Conservation (phyloP, 2,888 invertebrate species). For the Nomada hirtipes region DNA sequence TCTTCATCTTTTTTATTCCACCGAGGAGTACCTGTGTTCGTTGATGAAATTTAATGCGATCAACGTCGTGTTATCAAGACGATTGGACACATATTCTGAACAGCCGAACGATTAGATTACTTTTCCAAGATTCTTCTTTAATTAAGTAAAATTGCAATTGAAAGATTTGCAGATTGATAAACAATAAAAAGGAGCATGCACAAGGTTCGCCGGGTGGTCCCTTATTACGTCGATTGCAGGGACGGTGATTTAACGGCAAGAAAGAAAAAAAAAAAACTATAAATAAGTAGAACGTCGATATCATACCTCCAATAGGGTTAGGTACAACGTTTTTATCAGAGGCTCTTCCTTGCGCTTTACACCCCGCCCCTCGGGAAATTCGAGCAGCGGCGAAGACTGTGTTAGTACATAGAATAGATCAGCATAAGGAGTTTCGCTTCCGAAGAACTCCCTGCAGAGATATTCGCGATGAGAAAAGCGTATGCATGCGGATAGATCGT, state of each 20-base stretch:
- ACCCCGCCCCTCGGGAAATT: constrained; percentile 86
- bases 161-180: background rate
- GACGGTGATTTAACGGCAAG: constrained; percentile 35
- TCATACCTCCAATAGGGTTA: constrained; percentile 87
- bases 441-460: constrained; percentile 89
- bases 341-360: constrained; percentile 88
- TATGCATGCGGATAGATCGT: constrained; percentile 24
- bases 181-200: background rate
- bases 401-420: constrained; percentile 89
- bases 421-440: constrained; percentile 92
- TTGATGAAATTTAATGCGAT: too few species aligned
- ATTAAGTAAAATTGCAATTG: too few species aligned
- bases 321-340: constrained; percentile 86
- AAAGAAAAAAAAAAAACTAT: constrained; percentile 37
- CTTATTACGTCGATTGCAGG: constrained; percentile 5
- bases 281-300: constrained; percentile 59
- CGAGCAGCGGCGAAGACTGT: constrained; percentile 88
- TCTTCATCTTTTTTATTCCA: constrained; percentile 93
- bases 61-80: too few species aligned
- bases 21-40: constrained; percentile 87
- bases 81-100: too few species aligned
- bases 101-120: too few species aligned
- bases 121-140: too few species aligned
- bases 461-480: background rate
- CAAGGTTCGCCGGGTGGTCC: constrained; percentile 17